Conservation (phyloP, 1,140 invertebrate species). For the Monomorium pharaonis region DNA sequence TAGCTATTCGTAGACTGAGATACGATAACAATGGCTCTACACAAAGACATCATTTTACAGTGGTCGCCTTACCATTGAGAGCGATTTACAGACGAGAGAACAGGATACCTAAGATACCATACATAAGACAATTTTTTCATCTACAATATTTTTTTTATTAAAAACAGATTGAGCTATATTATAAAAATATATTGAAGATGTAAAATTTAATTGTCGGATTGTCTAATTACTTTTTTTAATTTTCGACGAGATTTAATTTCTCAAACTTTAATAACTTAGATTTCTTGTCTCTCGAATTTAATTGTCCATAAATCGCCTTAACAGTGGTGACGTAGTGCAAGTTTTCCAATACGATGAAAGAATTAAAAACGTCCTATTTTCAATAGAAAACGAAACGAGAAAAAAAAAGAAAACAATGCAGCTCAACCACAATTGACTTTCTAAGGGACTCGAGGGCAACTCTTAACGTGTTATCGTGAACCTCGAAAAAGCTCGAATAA, state of each 20-base stretch:
- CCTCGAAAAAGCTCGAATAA: slow-evolving; percentile 17
- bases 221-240: background rate
- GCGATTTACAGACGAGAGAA: background rate
- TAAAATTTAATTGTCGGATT: background rate
- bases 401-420: background rate
- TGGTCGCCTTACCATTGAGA: background rate
- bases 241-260: background rate
- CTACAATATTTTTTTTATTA: background rate
- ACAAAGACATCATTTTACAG: background rate
- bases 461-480: slow-evolving; percentile 30
- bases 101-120: background rate
- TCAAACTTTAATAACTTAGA: background rate
- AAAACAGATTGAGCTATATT: background rate
- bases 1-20: slow-evolving; percentile 17
- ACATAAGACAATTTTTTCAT: background rate
- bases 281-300: background rate
- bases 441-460: background rate
- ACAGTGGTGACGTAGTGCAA: background rate
- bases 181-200: background rate
- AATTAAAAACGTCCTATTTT: background rate
- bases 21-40: slow-evolving; percentile 13
- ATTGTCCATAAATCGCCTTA: background rate
- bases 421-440: background rate
- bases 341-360: background rate
- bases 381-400: background rate